A percentile compares a stretch with the other conserved stretches of the same genome.
Conservation (phyloP, 1,140 invertebrate genomes). For the Drosophila sulfurigaster region DNA sequence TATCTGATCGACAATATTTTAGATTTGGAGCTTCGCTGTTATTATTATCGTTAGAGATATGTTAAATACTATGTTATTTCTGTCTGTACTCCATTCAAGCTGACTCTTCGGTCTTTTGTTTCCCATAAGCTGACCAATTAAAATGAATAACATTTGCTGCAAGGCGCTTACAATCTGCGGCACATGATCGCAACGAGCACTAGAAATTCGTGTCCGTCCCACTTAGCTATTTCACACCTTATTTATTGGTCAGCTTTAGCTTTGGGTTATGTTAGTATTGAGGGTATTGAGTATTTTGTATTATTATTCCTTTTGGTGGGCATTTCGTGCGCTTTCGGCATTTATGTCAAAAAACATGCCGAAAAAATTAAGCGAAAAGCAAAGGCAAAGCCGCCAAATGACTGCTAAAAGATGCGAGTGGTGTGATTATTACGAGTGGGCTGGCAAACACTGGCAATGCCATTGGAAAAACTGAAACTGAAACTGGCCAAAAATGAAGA, state of each 20-base stretch:
- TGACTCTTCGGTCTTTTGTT: not conserved
- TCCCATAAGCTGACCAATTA: conserved; percentile 48
- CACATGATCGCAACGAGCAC: conserved; percentile 21
- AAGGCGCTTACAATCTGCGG: conserved; percentile 13
- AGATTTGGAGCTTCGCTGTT: too few relatives aligned
- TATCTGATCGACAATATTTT: too few relatives aligned
- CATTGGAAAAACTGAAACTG: conserved; percentile 16
- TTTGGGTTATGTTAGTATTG: not conserved
- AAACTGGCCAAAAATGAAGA: conserved; percentile 26
- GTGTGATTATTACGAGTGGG: conserved; percentile 63
- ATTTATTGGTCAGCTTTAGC: conserved; percentile 71
- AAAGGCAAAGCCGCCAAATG: conserved; percentile 13
- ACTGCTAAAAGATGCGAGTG: conserved; percentile 45
- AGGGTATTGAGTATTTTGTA: conserved; percentile 1
- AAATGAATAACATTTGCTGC: conserved; percentile 54
- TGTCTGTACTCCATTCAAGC: too few relatives aligned
- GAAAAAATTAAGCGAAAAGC: conserved; percentile 27
- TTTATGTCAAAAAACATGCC: conserved; percentile 67
- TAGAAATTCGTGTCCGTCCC: conserved; percentile 44
- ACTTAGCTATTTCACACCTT: conserved; percentile 84
- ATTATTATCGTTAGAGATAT: too few relatives aligned
- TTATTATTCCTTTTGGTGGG: conserved; percentile 37
- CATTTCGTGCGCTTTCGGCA: conserved; percentile 81
- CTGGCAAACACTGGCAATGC: conserved; percentile 66
- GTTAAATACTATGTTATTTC: too few relatives aligned